Evolutionary conservation across 2,113 vertebrate species (phyloP).

Genomic region (Emydocephalus ijimae): DNA sequence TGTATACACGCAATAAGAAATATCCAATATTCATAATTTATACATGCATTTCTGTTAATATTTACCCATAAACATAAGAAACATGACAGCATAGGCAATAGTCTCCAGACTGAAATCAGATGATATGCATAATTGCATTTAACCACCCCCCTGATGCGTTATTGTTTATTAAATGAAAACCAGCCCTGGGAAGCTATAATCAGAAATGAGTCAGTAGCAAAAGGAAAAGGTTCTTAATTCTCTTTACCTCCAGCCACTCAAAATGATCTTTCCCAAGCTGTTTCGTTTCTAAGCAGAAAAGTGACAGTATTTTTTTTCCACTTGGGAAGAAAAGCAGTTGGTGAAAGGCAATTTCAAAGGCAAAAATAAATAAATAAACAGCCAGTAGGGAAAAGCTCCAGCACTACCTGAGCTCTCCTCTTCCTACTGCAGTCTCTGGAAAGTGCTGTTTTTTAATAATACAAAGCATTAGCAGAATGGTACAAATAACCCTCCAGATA

Average conservation of each 20-base stretch:
- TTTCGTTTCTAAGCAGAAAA: background rate
- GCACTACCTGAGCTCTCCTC: background rate
- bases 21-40: background rate
- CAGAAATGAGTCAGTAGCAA: background rate
- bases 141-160: background rate
- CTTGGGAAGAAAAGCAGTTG: background rate
- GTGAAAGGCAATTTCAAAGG: background rate
- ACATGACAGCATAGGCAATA: background rate
- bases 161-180: constrained; percentile 1
- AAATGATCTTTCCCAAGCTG: background rate
- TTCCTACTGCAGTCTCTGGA: background rate
- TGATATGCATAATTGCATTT: background rate
- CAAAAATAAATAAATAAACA: background rate
- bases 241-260: background rate
- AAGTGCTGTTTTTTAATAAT: background rate
- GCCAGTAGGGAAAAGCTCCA: background rate
- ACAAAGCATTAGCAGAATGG: background rate
- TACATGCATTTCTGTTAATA: background rate
- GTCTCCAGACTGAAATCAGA: background rate
- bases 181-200: background rate
- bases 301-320: background rate
- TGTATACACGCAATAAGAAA: background rate
- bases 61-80: background rate
- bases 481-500: background rate
- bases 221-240: background rate